Conservation (phyloP, 2,797 vertebrate genomes). For the Amniataba percoides region DNA sequence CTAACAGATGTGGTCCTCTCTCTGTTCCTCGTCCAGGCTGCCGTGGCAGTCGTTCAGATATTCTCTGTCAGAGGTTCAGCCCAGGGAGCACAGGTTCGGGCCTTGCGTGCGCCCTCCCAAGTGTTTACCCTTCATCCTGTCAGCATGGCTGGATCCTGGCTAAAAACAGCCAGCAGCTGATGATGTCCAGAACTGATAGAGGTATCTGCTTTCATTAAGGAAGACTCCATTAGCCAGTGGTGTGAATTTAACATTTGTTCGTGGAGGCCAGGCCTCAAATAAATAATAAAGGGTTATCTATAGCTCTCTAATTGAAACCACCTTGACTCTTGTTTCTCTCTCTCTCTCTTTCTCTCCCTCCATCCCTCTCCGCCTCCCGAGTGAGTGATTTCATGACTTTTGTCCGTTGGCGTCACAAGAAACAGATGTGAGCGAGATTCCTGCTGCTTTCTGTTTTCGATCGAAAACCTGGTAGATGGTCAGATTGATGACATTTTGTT, state of each 20-base stretch:
- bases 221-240: slow-evolving; percentile 74
- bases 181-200: slow-evolving; percentile 80
- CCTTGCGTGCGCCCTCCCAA: slow-evolving; percentile 73
- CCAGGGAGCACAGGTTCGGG: slow-evolving; percentile 64
- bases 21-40: slow-evolving; percentile 77
- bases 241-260: slow-evolving; percentile 83
- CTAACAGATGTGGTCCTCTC: slow-evolving; percentile 80
- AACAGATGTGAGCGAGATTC: slow-evolving; percentile 85
- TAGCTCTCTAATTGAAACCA: slow-evolving; percentile 85
- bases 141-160: slow-evolving; percentile 72
- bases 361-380: slow-evolving; percentile 59
- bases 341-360: slow-evolving; percentile 54
- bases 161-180: slow-evolving; percentile 77
- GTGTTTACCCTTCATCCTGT: slow-evolving; percentile 79
- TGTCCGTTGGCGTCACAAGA: slow-evolving; percentile 81
- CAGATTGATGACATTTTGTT: slow-evolving; percentile 84
- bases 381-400: slow-evolving; percentile 85
- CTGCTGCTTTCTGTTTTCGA: slow-evolving; percentile 80
- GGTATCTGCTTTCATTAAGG: slow-evolving; percentile 80
- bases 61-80: slow-evolving; percentile 68
- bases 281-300: slow-evolving; percentile 85
- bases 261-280: slow-evolving; percentile 71
- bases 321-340: slow-evolving; percentile 69
- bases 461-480: slow-evolving; percentile 76
- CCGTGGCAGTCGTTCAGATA: slow-evolving; percentile 76